Conservation (phyloP, 1,140 invertebrate species). For the Apis cerana region DNA sequence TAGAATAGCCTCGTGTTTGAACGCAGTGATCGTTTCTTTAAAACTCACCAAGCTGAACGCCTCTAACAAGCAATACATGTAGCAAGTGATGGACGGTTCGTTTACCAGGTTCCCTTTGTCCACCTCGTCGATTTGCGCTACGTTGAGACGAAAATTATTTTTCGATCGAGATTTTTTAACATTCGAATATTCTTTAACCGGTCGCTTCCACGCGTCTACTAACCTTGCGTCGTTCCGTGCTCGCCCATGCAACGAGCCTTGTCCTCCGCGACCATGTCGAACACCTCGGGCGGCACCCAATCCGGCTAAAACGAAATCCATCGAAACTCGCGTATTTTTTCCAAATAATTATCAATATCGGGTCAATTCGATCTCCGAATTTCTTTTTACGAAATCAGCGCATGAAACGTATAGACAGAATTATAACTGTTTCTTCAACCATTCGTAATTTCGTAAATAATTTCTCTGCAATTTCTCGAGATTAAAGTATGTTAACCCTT, state of each 20-base stretch:
- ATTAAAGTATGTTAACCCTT: no score
- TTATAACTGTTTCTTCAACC: no score
- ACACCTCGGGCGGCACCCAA: conserved; percentile 72
- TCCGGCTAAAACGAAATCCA: conserved; percentile 64
- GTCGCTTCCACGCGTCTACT: background rate
- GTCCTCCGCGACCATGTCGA: conserved; percentile 73
- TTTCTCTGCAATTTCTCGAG: no score
- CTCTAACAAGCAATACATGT: conserved; percentile 76
- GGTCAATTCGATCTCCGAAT: no score
- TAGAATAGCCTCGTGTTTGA: background rate
- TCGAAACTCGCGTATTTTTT: background rate
- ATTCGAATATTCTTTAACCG: background rate
- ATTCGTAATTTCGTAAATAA: no score
- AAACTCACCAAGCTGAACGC: conserved; percentile 73
- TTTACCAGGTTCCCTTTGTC: conserved; percentile 61
- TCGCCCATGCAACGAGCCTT: conserved; percentile 74
- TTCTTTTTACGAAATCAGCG: no score
- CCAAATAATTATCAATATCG: background rate
- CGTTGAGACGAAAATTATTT: background rate
- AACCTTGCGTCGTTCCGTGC: conserved; percentile 75
- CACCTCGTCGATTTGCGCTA: conserved; percentile 73
- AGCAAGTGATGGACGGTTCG: conserved; percentile 72
- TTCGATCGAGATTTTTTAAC: no score
- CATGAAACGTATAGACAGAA: no score
- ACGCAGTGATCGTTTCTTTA: background rate